Evolutionary conservation across 2,888 invertebrate species (phyloP).

Genomic region (Aporophyla nigra): DNA sequence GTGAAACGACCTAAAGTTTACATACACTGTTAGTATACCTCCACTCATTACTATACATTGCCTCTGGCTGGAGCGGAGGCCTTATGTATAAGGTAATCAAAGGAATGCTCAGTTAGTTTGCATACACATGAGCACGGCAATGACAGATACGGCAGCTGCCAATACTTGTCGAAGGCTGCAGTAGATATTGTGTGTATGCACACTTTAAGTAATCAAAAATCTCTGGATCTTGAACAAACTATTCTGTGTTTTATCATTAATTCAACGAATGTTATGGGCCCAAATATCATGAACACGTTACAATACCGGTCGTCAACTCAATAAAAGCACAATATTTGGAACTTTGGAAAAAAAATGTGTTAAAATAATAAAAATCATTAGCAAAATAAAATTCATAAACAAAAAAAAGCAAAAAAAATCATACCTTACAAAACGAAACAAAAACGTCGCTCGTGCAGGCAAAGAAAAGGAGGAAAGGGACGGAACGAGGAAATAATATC

Average conservation of each 20-base stretch:
- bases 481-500: constrained; percentile 79
- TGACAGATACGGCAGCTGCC: no score
- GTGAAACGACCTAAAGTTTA: constrained; percentile 95
- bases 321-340: background rate
- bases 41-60: background rate
- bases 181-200: no score
- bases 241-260: background rate
- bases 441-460: constrained; percentile 86
- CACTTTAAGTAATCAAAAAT: background rate
- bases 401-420: constrained; percentile 77
- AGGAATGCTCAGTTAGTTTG: background rate
- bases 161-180: no score
- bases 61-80: no score
- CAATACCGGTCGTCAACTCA: background rate
- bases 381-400: constrained; percentile 55
- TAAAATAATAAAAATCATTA: constrained; percentile 23
- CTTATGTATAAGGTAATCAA: no score
- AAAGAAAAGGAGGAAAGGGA: constrained; percentile 78
- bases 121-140: no score
- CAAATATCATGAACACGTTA: background rate
- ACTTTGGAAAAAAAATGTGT: background rate
- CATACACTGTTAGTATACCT: background rate
- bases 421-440: constrained; percentile 84
- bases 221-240: background rate
- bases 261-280: no score